Percentiles rank a stretch among this genome's conserved stretches.
These are phyloP conservation scores for Acropora yongei DNA, from an alignment of 64 coral and sea anemone species.

Conservation along the genomic window DNA sequence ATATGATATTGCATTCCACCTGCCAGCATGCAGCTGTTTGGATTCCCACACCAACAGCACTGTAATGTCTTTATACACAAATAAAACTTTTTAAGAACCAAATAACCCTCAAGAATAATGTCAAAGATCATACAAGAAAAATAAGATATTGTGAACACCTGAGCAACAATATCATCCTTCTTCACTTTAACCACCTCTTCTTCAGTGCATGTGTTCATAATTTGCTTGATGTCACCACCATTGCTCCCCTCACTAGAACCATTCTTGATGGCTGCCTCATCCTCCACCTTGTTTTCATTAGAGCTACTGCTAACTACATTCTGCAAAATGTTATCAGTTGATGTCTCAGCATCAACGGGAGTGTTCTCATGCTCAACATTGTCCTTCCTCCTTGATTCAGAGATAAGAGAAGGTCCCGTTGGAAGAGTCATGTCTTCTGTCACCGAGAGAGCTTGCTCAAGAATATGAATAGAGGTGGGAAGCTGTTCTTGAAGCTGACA, in stretches of 20 bases:
- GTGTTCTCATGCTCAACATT: background rate
- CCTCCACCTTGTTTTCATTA: background rate
- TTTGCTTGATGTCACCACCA: background rate
- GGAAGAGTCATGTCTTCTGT: constrained; percentile 65
- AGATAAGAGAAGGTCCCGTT: background rate
- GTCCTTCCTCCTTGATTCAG: background rate
- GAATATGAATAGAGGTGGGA: constrained; percentile 36
- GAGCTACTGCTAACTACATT: background rate
- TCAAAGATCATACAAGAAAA: no score
- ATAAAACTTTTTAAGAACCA: no score
- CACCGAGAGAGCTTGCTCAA: constrained; percentile 45
- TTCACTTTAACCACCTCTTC: constrained; percentile 11
- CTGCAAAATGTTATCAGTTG: background rate
- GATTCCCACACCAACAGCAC: no score
- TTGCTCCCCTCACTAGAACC: constrained; percentile 1
- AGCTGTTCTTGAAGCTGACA: constrained; percentile 68
- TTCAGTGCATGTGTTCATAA: background rate
- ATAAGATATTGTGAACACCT: background rate
- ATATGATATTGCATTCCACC: no score
- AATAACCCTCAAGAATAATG: no score
- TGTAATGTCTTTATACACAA: no score
- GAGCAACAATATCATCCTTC: constrained; percentile 50
- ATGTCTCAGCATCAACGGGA: background rate
- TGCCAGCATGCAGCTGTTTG: no score
- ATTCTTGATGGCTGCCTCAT: background rate